Conservation (phyloP, 64 coral and sea anemone genomes). For the Montipora capricornis region DNA sequence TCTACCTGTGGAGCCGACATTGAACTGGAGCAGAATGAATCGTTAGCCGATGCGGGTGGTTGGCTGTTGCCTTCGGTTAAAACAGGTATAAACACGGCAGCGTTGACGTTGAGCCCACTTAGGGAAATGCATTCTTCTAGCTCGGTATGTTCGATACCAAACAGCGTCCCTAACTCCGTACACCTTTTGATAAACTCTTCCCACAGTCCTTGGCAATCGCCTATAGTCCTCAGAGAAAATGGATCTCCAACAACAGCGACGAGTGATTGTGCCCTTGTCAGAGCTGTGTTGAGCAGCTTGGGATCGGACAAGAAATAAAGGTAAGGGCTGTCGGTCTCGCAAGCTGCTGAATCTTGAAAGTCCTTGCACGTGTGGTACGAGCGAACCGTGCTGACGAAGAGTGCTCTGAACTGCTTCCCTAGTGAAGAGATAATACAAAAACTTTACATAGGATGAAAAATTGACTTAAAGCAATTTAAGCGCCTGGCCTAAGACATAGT, state of each 20-base stretch:
- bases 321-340: constrained; percentile 4
- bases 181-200: constrained; percentile 80
- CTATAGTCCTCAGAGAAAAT: constrained; percentile 70
- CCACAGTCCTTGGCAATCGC: constrained; percentile 69
- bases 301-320: constrained; percentile 74
- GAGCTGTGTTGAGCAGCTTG: constrained; percentile 78
- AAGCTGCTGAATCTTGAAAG: not conserved
- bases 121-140: constrained; percentile 17
- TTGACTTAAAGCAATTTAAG: too few species aligned
- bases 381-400: constrained; percentile 84
- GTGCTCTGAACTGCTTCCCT: constrained; percentile 81
- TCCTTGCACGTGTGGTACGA: constrained; percentile 56
- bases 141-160: constrained; percentile 43
- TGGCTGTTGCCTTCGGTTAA: not conserved
- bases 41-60: not conserved
- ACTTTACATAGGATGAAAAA: too few species aligned
- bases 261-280: constrained; percentile 79
- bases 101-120: constrained; percentile 43
- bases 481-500: too few species aligned
- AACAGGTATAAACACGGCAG: constrained; percentile 46
- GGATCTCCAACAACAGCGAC: constrained; percentile 80
- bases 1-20: too few species aligned
- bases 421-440: not conserved
- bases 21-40: not conserved
- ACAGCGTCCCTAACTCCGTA: not conserved